These are phyloP conservation scores for Callaeas wilsoni DNA, from an alignment of 2,113 vertebrate genomes.

Conservation along the genomic window DNA sequence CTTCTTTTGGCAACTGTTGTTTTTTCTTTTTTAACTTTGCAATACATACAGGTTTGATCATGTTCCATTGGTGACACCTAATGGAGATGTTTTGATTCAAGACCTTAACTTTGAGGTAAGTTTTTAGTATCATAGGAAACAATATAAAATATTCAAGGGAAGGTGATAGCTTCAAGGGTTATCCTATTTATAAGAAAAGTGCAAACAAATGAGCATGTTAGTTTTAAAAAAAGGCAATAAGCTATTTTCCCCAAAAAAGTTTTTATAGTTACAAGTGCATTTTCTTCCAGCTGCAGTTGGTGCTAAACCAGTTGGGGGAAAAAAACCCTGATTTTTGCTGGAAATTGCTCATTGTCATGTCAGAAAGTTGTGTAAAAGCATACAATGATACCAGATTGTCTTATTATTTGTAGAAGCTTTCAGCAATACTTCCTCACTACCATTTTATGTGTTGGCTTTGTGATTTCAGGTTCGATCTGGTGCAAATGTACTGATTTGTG, in stretches of 20 bases:
- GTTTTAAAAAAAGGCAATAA: neutral
- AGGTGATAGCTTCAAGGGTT: neutral
- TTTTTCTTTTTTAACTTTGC: neutral
- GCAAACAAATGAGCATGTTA: neutral
- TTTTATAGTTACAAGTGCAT: neutral
- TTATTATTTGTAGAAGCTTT: neutral
- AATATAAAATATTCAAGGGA: neutral
- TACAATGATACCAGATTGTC: neutral
- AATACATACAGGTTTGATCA: slow-evolving; percentile 85
- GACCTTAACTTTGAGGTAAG: slow-evolving; percentile 93
- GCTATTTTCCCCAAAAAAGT: neutral
- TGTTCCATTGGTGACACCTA: slow-evolving; percentile 91
- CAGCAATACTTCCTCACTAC: neutral
- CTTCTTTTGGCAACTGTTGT: neutral
- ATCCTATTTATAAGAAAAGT: neutral
- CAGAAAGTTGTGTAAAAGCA: neutral
- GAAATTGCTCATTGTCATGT: neutral
- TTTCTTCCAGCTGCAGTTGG: neutral
- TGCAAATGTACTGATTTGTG: slow-evolving; percentile 95
- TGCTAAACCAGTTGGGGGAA: neutral
- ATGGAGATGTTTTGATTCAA: slow-evolving; percentile 92
- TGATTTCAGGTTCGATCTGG: slow-evolving; percentile 86
- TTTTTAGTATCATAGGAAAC: neutral
- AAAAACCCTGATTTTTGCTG: neutral
- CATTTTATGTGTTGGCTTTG: neutral